phyloP scores from a whole-genome alignment of 2,113 vertebrate species.

The Mobula birostris region DNA sequence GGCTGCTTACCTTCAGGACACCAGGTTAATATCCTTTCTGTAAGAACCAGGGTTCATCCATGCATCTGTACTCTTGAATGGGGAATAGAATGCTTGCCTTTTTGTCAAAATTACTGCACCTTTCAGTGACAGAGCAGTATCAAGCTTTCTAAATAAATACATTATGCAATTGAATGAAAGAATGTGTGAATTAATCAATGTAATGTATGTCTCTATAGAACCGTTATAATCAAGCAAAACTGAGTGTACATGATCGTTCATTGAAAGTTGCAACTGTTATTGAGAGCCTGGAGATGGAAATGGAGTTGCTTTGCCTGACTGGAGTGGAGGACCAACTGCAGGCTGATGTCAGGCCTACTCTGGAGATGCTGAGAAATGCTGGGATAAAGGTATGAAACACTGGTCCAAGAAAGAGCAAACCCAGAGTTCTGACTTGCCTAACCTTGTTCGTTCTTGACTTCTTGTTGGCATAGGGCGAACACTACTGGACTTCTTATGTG shows the following conservation, averaged over 20 bases:
- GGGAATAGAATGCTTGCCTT: neutral
- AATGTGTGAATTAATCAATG: neutral
- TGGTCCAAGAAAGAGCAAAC: neutral
- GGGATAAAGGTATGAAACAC: conserved; percentile 78
- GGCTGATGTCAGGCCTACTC: conserved; percentile 80
- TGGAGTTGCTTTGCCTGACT: conserved; percentile 91
- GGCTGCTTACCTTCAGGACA: too few species aligned
- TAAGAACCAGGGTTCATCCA: neutral
- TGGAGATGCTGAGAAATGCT: conserved; percentile 89
- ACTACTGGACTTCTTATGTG: neutral
- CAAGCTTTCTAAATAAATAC: neutral
- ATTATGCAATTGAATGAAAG: neutral
- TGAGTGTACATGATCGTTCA: conserved; percentile 91
- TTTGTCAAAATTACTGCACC: neutral
- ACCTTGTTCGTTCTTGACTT: neutral
- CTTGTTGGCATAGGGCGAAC: too few species aligned
- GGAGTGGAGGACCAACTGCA: conserved; percentile 95
- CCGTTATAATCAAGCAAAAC: conserved; percentile 86
- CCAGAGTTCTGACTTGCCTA: neutral
- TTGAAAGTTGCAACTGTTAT: conserved; percentile 94
- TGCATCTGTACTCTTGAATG: neutral
- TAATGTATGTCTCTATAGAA: conserved; percentile 56
- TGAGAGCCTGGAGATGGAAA: conserved; percentile 96
- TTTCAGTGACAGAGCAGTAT: neutral
- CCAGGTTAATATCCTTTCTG: neutral